These are phyloP conservation scores for Heteropelma amictum DNA, from an alignment of 2,888 invertebrate genomes.

Conservation along the genomic window DNA sequence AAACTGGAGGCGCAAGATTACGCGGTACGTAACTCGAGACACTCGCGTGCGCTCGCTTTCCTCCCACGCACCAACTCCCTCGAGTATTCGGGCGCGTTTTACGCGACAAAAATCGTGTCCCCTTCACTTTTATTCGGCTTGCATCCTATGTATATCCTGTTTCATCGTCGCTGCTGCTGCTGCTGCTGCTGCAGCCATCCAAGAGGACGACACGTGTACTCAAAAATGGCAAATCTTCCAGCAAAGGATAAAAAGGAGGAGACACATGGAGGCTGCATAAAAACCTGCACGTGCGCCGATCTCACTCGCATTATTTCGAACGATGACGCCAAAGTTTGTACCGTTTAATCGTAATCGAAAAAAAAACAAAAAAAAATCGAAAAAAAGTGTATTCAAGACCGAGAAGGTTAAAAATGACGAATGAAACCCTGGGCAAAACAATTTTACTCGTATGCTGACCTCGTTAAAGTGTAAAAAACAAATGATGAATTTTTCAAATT, in stretches of 20 bases:
- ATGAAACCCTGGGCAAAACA: too few species aligned
- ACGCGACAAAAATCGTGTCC: not conserved
- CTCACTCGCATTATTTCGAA: too few species aligned
- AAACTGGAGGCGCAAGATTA: constrained; percentile 70
- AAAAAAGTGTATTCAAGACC: too few species aligned
- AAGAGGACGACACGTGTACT: not conserved
- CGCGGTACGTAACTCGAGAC: constrained; percentile 65
- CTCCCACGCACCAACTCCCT: constrained; percentile 34
- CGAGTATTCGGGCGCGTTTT: constrained; percentile 16
- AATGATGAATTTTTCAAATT: too few species aligned
- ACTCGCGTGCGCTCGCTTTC: not conserved
- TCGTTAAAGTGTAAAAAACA: too few species aligned
- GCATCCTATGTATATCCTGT: constrained; percentile 29
- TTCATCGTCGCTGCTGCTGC: constrained; percentile 25
- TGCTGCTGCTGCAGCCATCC: too few species aligned
- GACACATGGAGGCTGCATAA: constrained; percentile 6
- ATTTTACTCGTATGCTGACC: too few species aligned
- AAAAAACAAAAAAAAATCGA: too few species aligned
- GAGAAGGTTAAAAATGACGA: too few species aligned
- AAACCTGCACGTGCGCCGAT: not conserved
- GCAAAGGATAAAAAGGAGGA: too few species aligned
- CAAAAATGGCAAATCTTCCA: not conserved
- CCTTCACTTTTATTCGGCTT: constrained; percentile 29
- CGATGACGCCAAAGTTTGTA: too few species aligned
- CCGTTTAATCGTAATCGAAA: too few species aligned